Evolutionary conservation across 2,888 invertebrate genomes (phyloP).

Genomic region (Diaperis boleti): DNA sequence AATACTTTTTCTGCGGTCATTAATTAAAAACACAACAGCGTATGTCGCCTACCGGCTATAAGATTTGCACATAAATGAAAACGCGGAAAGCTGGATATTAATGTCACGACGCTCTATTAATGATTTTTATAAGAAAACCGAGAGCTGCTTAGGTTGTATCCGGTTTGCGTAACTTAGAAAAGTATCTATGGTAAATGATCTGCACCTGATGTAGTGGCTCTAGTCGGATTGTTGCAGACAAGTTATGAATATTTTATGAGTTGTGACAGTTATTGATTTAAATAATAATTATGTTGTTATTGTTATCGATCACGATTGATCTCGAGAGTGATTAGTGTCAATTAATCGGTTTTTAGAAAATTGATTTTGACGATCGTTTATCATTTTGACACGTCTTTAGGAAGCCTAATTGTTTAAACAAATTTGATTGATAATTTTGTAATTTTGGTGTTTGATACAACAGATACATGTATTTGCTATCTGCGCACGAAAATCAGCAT

Average conservation of each 20-base stretch:
- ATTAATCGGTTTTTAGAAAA: conserved; percentile 25
- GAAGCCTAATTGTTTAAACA: no score
- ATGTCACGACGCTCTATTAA: conserved; percentile 8
- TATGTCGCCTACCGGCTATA: background rate
- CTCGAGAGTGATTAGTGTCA: conserved; percentile 13
- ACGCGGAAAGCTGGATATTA: conserved; percentile 1
- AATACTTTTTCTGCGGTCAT: background rate
- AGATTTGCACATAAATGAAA: conserved; percentile 25
- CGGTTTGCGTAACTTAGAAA: conserved; percentile 5
- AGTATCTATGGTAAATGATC: background rate
- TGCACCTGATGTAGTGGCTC: background rate
- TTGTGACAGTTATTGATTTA: conserved; percentile 14
- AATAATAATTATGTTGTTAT: conserved; percentile 11
- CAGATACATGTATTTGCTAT: no score
- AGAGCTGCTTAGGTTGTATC: background rate
- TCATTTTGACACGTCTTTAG: no score
- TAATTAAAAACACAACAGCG: background rate
- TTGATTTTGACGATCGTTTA: conserved; percentile 11
- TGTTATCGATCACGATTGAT: background rate
- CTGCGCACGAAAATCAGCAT: no score
- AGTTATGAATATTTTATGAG: background rate
- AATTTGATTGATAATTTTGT: no score
- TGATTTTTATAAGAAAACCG: conserved; percentile 5
- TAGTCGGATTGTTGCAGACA: background rate
- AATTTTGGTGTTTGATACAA: no score